Percentiles rank a stretch among this genome's conserved stretches.
These are phyloP conservation scores for Heterotilapia buettikoferi DNA, from an alignment of 2,113 vertebrate species.

Conservation along the genomic window DNA sequence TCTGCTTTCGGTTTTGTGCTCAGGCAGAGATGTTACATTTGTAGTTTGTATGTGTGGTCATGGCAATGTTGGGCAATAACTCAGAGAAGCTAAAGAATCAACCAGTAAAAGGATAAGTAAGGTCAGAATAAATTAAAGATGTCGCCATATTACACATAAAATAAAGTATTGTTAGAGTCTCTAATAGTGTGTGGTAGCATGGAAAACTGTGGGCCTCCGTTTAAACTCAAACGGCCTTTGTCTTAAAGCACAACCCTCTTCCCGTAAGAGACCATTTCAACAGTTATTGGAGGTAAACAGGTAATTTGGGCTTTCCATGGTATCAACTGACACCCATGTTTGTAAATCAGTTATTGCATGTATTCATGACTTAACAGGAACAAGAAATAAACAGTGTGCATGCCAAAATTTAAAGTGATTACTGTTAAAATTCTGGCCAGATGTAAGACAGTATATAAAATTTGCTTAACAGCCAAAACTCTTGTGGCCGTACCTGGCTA, in stretches of 20 bases:
- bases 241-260: neutral
- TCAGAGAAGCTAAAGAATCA: neutral
- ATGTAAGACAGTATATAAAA: conserved; percentile 46
- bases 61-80: neutral
- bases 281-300: neutral
- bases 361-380: conserved; percentile 19
- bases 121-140: neutral
- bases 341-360: conserved; percentile 14
- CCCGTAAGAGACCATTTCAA: neutral
- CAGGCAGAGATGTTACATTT: conserved; percentile 1
- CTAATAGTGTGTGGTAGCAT: neutral
- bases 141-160: conserved; percentile 49
- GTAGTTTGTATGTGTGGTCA: neutral
- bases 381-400: conserved; percentile 1
- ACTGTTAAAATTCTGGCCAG: conserved; percentile 30
- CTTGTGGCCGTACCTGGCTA: neutral
- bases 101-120: neutral
- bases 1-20: conserved; percentile 18
- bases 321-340: conserved; percentile 5
- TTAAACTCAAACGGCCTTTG: neutral
- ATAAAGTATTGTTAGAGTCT: neutral
- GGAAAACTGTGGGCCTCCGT: neutral
- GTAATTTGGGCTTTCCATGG: neutral
- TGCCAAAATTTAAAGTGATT: neutral
- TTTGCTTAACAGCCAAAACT: conserved; percentile 72